Conservation (phyloP, 2,797 vertebrate species). For the Nothura maculosa region DNA sequence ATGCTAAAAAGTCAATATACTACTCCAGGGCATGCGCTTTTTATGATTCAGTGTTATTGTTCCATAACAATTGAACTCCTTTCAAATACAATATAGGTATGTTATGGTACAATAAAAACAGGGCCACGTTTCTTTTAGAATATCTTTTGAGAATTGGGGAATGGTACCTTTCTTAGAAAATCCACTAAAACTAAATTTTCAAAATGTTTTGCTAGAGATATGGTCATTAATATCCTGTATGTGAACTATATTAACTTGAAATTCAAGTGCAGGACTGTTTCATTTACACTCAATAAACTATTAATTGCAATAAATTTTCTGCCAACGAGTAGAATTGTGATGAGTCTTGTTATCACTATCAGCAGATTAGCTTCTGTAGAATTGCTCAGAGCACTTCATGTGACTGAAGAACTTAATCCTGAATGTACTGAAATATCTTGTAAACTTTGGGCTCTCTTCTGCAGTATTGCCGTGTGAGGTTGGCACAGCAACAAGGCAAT, state of each 20-base stretch:
- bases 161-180: not conserved
- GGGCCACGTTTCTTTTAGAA: not conserved
- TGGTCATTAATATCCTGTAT: not conserved
- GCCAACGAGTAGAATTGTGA: not conserved
- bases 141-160: not conserved
- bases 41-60: not conserved
- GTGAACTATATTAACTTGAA: not conserved
- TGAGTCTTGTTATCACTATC: not conserved
- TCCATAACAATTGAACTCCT: not conserved
- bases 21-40: not conserved
- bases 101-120: not conserved
- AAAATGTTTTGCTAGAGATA: not conserved
- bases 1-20: not conserved
- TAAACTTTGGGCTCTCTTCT: not conserved
- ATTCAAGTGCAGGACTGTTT: not conserved
- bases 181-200: not conserved
- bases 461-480: not conserved
- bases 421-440: not conserved
- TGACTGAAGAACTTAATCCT: not conserved
- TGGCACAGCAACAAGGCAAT: not conserved
- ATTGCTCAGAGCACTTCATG: not conserved
- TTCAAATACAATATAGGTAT: not conserved
- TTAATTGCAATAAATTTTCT: not conserved
- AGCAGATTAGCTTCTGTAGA: not conserved
- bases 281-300: not conserved